Percentiles rank a stretch among this genome's conserved stretches.
phyloP scores from a whole-genome alignment of 2,888 invertebrate genomes.

The Leistus spinibarbis region DNA sequence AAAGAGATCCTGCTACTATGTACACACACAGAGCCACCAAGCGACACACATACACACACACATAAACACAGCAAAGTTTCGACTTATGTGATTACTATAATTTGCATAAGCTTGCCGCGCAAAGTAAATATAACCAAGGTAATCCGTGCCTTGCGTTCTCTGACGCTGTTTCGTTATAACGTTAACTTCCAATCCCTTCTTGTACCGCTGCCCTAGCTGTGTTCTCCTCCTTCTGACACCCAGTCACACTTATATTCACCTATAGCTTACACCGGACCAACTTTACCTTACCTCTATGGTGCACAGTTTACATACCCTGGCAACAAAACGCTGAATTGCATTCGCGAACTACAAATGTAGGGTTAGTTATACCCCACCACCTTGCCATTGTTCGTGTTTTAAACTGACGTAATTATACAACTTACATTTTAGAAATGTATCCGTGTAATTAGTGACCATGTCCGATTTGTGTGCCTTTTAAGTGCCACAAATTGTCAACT shows the following conservation, averaged over 20 bases:
- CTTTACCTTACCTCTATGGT: background rate
- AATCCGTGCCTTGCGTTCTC: constrained; percentile 46
- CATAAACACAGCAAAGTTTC: constrained; percentile 43
- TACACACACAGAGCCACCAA: constrained; percentile 37
- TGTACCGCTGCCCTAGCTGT: background rate
- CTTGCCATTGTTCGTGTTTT: constrained; percentile 3
- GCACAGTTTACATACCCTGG: background rate
- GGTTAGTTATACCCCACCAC: background rate
- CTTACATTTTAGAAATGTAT: background rate
- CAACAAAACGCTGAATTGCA: background rate
- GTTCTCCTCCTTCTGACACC: background rate
- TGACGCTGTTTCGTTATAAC: constrained; percentile 44
- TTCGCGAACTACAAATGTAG: background rate
- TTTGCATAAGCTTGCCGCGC: constrained; percentile 51
- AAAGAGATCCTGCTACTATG: constrained; percentile 45
- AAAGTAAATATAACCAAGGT: constrained; percentile 51
- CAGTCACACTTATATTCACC: background rate
- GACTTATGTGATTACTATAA: constrained; percentile 51
- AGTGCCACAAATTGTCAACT: background rate
- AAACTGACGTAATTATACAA: constrained; percentile 7
- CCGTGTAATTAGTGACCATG: constrained; percentile 7
- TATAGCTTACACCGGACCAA: background rate
- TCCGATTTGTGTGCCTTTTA: background rate
- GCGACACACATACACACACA: background rate
- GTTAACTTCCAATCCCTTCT: constrained; percentile 47